These are phyloP conservation scores for Hylaeus anthracinus DNA, from an alignment of 1,140 invertebrate genomes.

Conservation along the genomic window DNA sequence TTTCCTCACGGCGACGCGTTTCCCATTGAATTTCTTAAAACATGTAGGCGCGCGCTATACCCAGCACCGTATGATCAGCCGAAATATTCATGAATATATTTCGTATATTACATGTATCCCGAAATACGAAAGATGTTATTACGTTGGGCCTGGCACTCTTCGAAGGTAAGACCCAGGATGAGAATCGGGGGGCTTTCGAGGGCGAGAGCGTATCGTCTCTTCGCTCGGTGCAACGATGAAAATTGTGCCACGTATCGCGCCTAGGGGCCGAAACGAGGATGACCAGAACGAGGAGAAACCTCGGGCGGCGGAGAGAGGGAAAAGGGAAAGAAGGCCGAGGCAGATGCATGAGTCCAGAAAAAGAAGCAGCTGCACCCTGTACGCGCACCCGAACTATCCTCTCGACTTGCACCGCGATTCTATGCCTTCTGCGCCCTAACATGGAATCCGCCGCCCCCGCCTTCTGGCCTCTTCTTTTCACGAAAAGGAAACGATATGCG, in stretches of 20 bases:
- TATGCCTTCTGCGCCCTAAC: slow-evolving; percentile 21
- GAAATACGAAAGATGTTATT: slow-evolving; percentile 60
- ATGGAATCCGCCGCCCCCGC: not conserved
- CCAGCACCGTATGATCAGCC: slow-evolving; percentile 48
- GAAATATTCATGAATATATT: slow-evolving; percentile 52
- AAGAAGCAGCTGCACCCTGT: slow-evolving; percentile 64
- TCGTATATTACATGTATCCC: slow-evolving; percentile 48
- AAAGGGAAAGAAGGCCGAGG: slow-evolving; percentile 37
- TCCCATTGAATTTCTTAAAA: slow-evolving; percentile 27
- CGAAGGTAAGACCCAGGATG: slow-evolving; percentile 31
- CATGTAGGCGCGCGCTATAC: not conserved
- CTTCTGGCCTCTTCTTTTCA: slow-evolving; percentile 4
- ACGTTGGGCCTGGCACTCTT: slow-evolving; percentile 26
- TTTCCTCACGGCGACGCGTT: slow-evolving; percentile 25
- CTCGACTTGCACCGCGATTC: slow-evolving; percentile 42
- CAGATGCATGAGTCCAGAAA: slow-evolving; percentile 54
- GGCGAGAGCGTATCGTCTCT: slow-evolving; percentile 4
- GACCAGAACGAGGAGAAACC: slow-evolving; percentile 51
- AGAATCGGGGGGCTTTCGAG: slow-evolving; percentile 19
- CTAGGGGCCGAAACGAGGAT: slow-evolving; percentile 59
- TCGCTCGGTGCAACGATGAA: slow-evolving; percentile 44
- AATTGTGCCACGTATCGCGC: slow-evolving; percentile 67
- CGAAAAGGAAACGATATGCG: slow-evolving; percentile 34
- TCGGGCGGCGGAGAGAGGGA: slow-evolving; percentile 19
- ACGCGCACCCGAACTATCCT: slow-evolving; percentile 38